phyloP scores from a whole-genome alignment of 35 echinoderm and acorn worm genomes.

The Patiria miniata region DNA sequence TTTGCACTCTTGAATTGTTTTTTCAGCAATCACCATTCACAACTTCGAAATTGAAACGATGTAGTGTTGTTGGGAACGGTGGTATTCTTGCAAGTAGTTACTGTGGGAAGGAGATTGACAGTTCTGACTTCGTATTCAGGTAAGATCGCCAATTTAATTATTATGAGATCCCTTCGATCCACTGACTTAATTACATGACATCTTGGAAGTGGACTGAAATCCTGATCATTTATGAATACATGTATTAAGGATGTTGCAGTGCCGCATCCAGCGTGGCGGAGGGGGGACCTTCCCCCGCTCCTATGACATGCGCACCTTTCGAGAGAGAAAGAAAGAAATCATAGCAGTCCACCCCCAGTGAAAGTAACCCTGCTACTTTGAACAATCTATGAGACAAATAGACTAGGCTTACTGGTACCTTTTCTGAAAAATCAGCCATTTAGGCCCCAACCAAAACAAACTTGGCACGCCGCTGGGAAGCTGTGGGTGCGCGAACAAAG shows the following conservation, averaged over 20 bases:
- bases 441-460: too few species aligned
- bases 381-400: too few species aligned
- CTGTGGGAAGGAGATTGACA: constrained; percentile 78
- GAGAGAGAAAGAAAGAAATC: too few species aligned
- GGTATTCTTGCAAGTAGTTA: constrained; percentile 57
- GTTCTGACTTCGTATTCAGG: constrained; percentile 79
- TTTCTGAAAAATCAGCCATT: too few species aligned
- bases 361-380: too few species aligned
- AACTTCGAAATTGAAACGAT: constrained; percentile 33
- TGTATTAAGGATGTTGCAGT: not conserved
- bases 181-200: not conserved
- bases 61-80: constrained; percentile 79
- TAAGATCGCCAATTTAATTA: not conserved
- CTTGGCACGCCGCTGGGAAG: too few species aligned
- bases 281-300: not conserved
- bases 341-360: too few species aligned
- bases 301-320: not conserved
- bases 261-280: not conserved
- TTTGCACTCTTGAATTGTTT: not conserved
- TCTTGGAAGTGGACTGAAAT: not conserved
- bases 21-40: constrained; percentile 52
- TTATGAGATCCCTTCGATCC: not conserved
- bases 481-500: too few species aligned
- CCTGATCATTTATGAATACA: not conserved
- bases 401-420: too few species aligned